Conservation (phyloP, 2,888 invertebrate species). For the Stramonita haemastoma region DNA sequence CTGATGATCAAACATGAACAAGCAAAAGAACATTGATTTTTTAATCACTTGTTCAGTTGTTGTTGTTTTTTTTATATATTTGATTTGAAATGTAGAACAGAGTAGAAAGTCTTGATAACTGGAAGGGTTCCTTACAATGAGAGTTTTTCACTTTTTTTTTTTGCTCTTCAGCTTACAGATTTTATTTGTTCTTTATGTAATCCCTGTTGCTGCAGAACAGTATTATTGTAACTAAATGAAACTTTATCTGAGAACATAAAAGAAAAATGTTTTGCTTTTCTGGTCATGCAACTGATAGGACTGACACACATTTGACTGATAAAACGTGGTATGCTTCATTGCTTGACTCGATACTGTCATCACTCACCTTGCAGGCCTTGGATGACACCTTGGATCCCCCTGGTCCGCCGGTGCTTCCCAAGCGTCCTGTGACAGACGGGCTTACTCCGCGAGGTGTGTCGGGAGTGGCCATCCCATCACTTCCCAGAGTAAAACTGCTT, state of each 20-base stretch:
- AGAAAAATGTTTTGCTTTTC: background rate
- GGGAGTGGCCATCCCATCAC: conserved; percentile 30
- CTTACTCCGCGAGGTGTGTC: conserved; percentile 37
- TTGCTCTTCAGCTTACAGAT: too few species aligned
- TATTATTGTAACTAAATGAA: too few species aligned
- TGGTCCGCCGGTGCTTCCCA: conserved; percentile 30
- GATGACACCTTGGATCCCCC: conserved; percentile 48
- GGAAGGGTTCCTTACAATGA: too few species aligned
- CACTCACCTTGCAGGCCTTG: conserved; percentile 51
- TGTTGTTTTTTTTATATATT: too few species aligned
- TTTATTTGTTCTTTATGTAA: too few species aligned
- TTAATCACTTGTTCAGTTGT: too few species aligned
- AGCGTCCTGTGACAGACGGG: conserved; percentile 34
- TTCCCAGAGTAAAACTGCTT: conserved; percentile 36
- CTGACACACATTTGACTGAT: too few species aligned
- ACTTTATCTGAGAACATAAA: background rate
- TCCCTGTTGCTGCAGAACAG: too few species aligned
- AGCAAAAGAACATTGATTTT: too few species aligned
- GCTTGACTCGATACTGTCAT: background rate
- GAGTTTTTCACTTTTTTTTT: too few species aligned
- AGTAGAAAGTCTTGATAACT: too few species aligned
- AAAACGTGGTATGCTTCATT: background rate
- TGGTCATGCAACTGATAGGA: background rate
- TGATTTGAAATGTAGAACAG: too few species aligned
- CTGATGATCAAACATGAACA: background rate